Percentiles rank a stretch among this genome's conserved stretches.
phyloP scores from a whole-genome alignment of 1,140 invertebrate species.

The Formica selysi region DNA sequence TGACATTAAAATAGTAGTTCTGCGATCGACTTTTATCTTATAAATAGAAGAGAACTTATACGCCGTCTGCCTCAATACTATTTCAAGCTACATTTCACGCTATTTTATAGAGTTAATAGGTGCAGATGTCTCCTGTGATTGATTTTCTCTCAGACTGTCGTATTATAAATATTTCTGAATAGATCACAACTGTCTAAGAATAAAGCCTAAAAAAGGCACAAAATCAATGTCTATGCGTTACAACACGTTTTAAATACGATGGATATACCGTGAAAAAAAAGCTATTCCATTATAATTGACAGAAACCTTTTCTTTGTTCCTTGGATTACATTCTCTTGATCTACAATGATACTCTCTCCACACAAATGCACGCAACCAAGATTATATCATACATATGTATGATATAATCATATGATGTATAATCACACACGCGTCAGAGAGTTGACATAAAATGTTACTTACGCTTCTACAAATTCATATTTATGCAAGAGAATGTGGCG shows the following conservation, averaged over 20 bases:
- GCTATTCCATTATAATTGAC: background rate
- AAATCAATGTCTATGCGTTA: background rate
- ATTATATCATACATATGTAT: background rate
- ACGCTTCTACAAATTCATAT: slow-evolving; percentile 20
- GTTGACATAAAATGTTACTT: slow-evolving; percentile 8
- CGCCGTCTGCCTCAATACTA: background rate
- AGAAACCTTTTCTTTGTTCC: background rate
- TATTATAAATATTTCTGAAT: background rate
- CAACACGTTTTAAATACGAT: background rate
- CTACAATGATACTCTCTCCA: slow-evolving; percentile 1
- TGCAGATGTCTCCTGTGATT: background rate
- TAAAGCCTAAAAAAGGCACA: background rate
- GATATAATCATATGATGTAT: slow-evolving; percentile 22
- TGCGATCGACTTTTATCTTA: background rate
- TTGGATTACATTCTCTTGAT: background rate
- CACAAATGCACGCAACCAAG: background rate
- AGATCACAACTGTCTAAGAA: background rate
- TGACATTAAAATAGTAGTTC: slow-evolving; percentile 12
- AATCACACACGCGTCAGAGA: background rate
- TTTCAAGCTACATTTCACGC: slow-evolving; percentile 22
- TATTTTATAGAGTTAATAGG: slow-evolving; percentile 1
- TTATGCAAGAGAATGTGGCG: background rate
- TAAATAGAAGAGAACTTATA: background rate
- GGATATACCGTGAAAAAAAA: background rate
- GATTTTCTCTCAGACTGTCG: background rate